Evolutionary conservation across 2,113 vertebrate genomes (phyloP).

Genomic region (Pungitius pungitius): DNA sequence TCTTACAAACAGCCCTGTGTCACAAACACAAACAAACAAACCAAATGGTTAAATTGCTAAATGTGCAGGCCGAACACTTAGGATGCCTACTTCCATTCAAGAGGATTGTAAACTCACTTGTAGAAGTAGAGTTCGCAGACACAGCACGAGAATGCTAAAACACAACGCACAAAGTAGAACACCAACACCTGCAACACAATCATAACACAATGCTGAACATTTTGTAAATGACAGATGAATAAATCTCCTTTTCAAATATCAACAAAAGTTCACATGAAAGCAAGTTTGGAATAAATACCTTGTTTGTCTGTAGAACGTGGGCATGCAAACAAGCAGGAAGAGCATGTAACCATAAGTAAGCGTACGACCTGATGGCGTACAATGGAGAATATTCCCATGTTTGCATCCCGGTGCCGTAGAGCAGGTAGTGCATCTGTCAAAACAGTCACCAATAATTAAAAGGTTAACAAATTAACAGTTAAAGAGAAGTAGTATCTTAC

Average conservation of each 20-base stretch:
- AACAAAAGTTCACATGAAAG: neutral
- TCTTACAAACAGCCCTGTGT: slow-evolving; percentile 95
- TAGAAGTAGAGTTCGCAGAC: slow-evolving; percentile 98
- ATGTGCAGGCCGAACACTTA: neutral
- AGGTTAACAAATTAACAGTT: neutral
- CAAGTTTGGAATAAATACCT: slow-evolving; percentile 78
- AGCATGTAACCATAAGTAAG: slow-evolving; percentile 94
- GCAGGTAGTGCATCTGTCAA: slow-evolving; percentile 92
- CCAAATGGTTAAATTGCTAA: neutral
- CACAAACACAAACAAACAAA: slow-evolving; percentile 40
- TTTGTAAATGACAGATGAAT: neutral
- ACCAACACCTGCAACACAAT: slow-evolving; percentile 89
- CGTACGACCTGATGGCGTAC: slow-evolving; percentile 96
- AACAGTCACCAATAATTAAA: slow-evolving; percentile 13
- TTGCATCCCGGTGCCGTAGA: slow-evolving; percentile 99
- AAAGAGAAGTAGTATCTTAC: neutral
- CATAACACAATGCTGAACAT: slow-evolving; percentile 23
- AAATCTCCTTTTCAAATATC: neutral
- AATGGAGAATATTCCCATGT: slow-evolving; percentile 98
- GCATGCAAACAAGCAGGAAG: slow-evolving; percentile 94
- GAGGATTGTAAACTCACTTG: slow-evolving; percentile 87
- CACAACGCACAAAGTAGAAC: slow-evolving; percentile 97
- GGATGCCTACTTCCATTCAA: neutral
- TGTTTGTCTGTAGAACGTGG: slow-evolving; percentile 94
- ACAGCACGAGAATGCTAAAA: slow-evolving; percentile 95